Conservation (phyloP, 2,888 invertebrate species). For the Eugnorisma glareosa region DNA sequence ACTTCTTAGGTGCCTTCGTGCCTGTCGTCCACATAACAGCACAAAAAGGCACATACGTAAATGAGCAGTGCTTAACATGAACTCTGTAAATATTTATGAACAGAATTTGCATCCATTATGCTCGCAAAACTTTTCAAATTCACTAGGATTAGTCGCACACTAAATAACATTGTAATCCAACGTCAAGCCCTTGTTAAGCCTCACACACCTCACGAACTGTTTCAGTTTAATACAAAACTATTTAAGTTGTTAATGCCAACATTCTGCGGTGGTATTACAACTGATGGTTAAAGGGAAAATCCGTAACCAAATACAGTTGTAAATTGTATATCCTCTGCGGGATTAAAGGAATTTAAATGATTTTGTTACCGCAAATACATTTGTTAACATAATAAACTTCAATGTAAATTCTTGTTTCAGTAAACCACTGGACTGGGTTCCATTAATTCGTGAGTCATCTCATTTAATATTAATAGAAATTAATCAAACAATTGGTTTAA, state of each 20-base stretch:
- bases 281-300: neutral
- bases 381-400: conserved; percentile 3
- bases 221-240: conserved; percentile 2
- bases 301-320: neutral
- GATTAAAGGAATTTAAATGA: neutral
- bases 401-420: conserved; percentile 16
- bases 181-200: neutral
- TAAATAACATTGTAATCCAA: conserved; percentile 20
- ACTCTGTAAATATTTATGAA: conserved; percentile 3
- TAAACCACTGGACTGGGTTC: conserved; percentile 10
- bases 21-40: no score
- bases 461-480: neutral
- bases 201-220: neutral
- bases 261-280: neutral
- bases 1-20: no score
- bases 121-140: conserved; percentile 3
- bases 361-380: conserved; percentile 1
- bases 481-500: neutral
- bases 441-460: neutral
- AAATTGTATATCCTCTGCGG: neutral
- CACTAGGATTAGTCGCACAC: neutral
- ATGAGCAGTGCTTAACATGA: neutral
- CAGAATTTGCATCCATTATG: conserved; percentile 1
- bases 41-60: no score
- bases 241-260: neutral